These are phyloP conservation scores for Subanguina moxae DNA, from an alignment of 1,140 invertebrate genomes.

Conservation along the genomic window DNA sequence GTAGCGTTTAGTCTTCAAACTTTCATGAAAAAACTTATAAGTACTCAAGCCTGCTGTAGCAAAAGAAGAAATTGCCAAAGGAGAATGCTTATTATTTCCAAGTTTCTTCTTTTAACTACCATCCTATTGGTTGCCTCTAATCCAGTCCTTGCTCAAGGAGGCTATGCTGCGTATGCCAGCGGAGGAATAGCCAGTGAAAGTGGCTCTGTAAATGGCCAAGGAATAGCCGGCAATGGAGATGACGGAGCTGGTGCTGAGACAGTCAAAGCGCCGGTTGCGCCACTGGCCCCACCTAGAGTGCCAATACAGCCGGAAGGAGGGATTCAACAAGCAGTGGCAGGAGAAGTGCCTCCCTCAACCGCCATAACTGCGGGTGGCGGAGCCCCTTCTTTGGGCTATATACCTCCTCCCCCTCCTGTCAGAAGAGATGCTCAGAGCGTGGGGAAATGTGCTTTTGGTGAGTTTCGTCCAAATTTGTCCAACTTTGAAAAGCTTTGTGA, in stretches of 20 bases:
- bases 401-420: conserved; percentile 42
- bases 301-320: conserved; percentile 8
- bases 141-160: background rate
- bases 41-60: too few relatives aligned
- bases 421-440: conserved; percentile 35
- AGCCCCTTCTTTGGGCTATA: conserved; percentile 30
- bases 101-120: too few relatives aligned
- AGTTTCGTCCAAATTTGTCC: too few relatives aligned
- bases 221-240: conserved; percentile 12
- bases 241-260: background rate
- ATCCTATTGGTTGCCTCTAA: too few relatives aligned
- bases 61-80: too few relatives aligned
- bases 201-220: conserved; percentile 3
- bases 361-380: background rate
- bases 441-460: conserved; percentile 44
- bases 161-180: conserved; percentile 19
- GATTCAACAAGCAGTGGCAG: too few relatives aligned
- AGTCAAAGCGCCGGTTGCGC: conserved; percentile 17
- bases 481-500: too few relatives aligned
- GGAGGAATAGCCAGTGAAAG: background rate
- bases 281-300: conserved; percentile 21
- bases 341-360: background rate
- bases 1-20: too few relatives aligned
- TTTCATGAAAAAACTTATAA: too few relatives aligned
- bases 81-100: too few relatives aligned